Conservation (phyloP, 2,113 vertebrate genomes). For the Psephotus haematonotus region DNA sequence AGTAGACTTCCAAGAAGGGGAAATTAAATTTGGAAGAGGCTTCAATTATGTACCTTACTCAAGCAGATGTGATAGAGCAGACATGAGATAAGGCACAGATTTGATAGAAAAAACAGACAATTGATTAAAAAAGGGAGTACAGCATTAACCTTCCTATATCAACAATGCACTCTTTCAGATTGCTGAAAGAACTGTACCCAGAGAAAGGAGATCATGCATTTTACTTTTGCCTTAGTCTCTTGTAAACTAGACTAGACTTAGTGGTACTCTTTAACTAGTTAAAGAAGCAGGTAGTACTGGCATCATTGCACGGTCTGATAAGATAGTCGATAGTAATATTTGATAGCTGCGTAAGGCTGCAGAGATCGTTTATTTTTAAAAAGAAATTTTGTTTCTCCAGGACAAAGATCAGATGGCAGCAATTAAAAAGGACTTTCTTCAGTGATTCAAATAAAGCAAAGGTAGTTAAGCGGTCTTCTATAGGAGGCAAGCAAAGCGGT, state of each 20-base stretch:
- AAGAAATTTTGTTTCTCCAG: not conserved
- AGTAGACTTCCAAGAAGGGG: not conserved
- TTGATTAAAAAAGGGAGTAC: not conserved
- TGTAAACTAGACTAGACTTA: not conserved
- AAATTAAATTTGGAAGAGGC: conserved; percentile 11
- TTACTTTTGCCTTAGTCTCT: not conserved
- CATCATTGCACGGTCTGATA: not conserved
- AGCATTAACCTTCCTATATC: conserved; percentile 11
- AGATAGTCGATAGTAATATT: not conserved
- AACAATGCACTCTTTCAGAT: not conserved
- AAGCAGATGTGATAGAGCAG: conserved; percentile 5
- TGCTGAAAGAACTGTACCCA: not conserved
- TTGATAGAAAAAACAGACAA: not conserved
- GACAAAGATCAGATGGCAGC: not conserved
- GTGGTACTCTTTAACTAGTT: not conserved
- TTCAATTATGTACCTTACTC: not conserved
- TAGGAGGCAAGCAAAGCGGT: not conserved
- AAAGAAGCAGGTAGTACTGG: not conserved
- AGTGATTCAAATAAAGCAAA: not conserved
- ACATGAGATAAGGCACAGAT: not conserved
- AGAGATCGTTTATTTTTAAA: not conserved
- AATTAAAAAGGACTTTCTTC: not conserved
- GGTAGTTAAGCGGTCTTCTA: not conserved
- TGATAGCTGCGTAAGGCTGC: not conserved
- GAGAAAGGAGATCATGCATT: not conserved